Evolutionary conservation across 2,797 vertebrate genomes (phyloP).

Genomic region (Smutsia temminckii): DNA sequence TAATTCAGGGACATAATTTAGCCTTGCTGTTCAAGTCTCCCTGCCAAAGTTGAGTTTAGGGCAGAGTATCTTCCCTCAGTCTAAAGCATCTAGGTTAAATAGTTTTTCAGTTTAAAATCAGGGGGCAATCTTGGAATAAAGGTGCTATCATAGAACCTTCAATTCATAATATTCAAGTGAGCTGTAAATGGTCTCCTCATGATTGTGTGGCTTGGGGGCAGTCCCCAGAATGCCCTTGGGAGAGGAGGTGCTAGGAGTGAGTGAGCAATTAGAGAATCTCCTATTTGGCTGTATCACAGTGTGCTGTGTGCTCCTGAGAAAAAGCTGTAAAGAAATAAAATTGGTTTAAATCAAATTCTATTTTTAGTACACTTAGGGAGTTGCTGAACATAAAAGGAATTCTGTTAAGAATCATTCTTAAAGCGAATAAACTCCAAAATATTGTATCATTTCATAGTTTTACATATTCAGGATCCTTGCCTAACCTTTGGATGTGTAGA

Average conservation of each 20-base stretch:
- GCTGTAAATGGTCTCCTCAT: background rate
- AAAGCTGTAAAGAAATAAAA: background rate
- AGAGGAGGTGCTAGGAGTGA: background rate
- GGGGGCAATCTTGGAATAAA: background rate
- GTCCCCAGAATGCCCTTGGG: background rate
- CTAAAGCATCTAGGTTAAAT: background rate
- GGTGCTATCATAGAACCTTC: background rate
- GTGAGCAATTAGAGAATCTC: background rate
- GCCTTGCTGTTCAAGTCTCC: background rate
- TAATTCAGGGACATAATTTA: slow-evolving; percentile 5
- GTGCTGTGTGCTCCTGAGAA: background rate
- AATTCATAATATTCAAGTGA: background rate
- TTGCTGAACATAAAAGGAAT: background rate
- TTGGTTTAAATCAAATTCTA: background rate
- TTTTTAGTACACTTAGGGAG: background rate
- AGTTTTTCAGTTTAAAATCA: background rate
- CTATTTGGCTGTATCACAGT: rapidly evolving
- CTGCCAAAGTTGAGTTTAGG: background rate
- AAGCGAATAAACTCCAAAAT: background rate
- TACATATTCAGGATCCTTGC: background rate
- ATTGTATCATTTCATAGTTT: background rate
- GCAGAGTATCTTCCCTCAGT: background rate
- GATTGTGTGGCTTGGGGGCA: background rate
- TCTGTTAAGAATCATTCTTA: background rate
- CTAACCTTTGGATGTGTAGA: background rate